Percentiles rank a stretch among this genome's conserved stretches.
These are phyloP conservation scores for Lanius collurio DNA, from an alignment of 2,113 vertebrate species.

Conservation along the genomic window DNA sequence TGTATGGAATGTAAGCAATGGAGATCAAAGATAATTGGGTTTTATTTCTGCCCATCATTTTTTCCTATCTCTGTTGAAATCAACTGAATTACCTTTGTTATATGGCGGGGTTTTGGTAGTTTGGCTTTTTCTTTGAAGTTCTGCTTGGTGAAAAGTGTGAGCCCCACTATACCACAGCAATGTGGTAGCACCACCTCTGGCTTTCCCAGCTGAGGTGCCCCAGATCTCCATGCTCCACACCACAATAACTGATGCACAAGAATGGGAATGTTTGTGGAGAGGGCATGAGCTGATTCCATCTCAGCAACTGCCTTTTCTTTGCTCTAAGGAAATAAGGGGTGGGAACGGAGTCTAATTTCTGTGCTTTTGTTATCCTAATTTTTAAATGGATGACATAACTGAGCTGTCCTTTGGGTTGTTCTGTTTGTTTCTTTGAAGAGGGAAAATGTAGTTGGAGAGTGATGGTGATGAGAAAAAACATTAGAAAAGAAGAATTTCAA, in stretches of 20 bases:
- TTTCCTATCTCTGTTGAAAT: not conserved
- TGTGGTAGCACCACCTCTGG: not conserved
- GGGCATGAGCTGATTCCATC: not conserved
- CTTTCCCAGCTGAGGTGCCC: not conserved
- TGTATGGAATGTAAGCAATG: not conserved
- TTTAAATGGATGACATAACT: not conserved
- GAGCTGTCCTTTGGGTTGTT: not conserved
- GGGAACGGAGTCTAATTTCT: not conserved
- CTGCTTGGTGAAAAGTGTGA: not conserved
- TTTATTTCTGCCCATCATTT: not conserved
- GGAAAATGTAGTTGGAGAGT: not conserved
- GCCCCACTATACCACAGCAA: not conserved
- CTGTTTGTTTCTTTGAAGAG: not conserved
- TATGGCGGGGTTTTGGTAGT: not conserved
- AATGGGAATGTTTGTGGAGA: not conserved
- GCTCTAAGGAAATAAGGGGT: not conserved
- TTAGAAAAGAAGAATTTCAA: not conserved
- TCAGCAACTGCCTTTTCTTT: not conserved
- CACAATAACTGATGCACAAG: not conserved
- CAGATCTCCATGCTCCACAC: not conserved
- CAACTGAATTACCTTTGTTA: not conserved
- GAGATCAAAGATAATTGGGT: not conserved
- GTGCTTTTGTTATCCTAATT: not conserved
- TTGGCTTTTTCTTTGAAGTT: not conserved
- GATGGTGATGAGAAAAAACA: not conserved